These are phyloP conservation scores for Poeciliopsis presidionis DNA, from an alignment of 2,797 vertebrate species.

Conservation along the genomic window DNA sequence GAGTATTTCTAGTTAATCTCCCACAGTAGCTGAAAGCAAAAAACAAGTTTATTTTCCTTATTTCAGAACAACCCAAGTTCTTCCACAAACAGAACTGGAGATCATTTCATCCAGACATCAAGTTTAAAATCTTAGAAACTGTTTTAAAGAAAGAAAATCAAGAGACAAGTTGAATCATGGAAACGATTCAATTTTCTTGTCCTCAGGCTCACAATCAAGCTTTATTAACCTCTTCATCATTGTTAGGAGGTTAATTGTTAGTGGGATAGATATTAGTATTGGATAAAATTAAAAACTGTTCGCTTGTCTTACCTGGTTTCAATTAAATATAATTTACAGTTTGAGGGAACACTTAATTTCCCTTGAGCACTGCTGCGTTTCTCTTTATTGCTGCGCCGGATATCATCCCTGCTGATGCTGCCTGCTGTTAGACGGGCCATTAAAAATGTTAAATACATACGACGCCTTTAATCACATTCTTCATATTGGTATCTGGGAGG, in stretches of 20 bases:
- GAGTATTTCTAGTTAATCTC: not conserved
- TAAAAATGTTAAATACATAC: conserved; percentile 51
- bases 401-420: conserved; percentile 38
- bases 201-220: conserved; percentile 5
- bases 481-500: conserved; percentile 12
- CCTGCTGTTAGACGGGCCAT: conserved; percentile 39
- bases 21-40: not conserved
- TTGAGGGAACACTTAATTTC: conserved; percentile 57
- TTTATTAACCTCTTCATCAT: conserved; percentile 39
- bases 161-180: conserved; percentile 8
- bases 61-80: not conserved
- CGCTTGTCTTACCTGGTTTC: conserved; percentile 39
- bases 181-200: conserved; percentile 23
- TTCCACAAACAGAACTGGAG: not conserved
- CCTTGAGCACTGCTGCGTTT: conserved; percentile 31
- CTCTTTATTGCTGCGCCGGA: conserved; percentile 53
- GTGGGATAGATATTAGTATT: conserved; percentile 27
- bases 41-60: not conserved
- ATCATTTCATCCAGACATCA: not conserved
- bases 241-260: conserved; percentile 40
- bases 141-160: conserved; percentile 12
- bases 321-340: conserved; percentile 50
- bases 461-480: conserved; percentile 43
- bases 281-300: conserved; percentile 33
- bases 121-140: conserved; percentile 4